A percentile compares a stretch with the other conserved stretches of the same genome.
Conservation (phyloP, 30 jellyfish, hydroid and myxozoan species). For the Euphysa ruthae region DNA sequence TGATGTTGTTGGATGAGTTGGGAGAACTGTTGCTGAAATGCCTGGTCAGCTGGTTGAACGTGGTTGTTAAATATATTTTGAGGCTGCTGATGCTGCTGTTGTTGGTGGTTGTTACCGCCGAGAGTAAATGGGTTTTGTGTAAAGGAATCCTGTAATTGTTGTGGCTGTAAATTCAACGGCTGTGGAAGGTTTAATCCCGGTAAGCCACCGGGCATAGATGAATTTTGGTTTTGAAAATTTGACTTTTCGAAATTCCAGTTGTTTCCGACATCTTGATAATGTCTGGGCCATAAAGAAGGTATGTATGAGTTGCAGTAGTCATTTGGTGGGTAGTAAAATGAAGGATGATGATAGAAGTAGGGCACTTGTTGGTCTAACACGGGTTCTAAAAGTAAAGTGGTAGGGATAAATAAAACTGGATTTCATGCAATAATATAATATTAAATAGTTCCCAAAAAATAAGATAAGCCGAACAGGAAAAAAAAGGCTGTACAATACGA, state of each 20-base stretch:
- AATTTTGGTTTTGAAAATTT: not conserved
- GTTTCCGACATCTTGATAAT: conserved; percentile 5
- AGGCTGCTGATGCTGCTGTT: conserved; percentile 11
- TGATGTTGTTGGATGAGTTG: conserved; percentile 16
- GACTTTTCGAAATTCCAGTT: not conserved
- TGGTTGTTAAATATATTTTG: not conserved
- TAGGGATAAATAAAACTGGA: too few relatives aligned
- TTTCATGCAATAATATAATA: too few relatives aligned
- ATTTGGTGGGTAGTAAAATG: conserved; percentile 1
- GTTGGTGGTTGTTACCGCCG: conserved; percentile 1
- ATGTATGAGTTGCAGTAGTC: conserved; percentile 12
- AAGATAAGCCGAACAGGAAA: too few relatives aligned
- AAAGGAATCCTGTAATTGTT: conserved; percentile 3
- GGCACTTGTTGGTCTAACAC: conserved; percentile 34
- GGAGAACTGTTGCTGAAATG: not conserved
- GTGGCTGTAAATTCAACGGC: conserved; percentile 19
- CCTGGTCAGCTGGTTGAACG: not conserved
- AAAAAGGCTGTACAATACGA: too few relatives aligned
- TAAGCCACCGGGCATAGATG: not conserved
- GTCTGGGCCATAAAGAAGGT: conserved; percentile 31
- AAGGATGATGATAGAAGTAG: conserved; percentile 18
- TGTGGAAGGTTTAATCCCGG: conserved; percentile 31
- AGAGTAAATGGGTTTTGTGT: not conserved
- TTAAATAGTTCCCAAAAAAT: not conserved
- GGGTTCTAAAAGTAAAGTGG: conserved; percentile 14